Evolutionary conservation across 2,888 invertebrate genomes (phyloP), one percentile per base, ranked within the genome.

Genomic region (Podotricha telesiphe): DNA sequence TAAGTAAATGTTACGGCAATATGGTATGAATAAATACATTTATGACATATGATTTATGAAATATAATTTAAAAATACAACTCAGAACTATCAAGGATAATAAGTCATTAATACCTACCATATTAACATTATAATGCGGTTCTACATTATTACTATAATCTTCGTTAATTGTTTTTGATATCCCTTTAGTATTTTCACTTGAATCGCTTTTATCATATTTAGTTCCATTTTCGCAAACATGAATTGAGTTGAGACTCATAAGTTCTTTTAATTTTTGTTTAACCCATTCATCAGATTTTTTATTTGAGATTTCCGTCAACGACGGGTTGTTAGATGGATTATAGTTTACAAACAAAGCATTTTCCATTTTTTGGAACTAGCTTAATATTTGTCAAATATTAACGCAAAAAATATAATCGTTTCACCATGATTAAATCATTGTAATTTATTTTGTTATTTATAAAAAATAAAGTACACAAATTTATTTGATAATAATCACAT

Each of bases 91-190:
- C 5, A 37, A 37, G 37, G 37, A 37, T 10, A 8, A 37, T 37
- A 37, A 53, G 8, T 56, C 22, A 62, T 20, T 20, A 28, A 37
- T 55, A 70, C 70, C 67, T 67, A 75, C 75, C 61, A 73, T 17
- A 58, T 73, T 73, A 10, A 75, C 61, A 15, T 81, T 80, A 47
- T 77, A 80, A 42, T 73, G 75, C 6, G 76, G 73, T 74, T 81
- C 81, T 37, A 66, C 65, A 61, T 75, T 68, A 34, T 50, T 51
- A 63, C 72, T 68, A 50, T 74, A 75, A 48, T 69, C 64, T 48
- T 69, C 69, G 20, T 66, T 72, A 67, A 10, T 34, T 63, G 19
- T 17, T 28, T 50, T 42, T 15, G 48, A 42, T 22, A 20, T 45
- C 17, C 17, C 20, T 17, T 50, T 59, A 11, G n/a, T 22, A 45